phyloP scores from a whole-genome alignment of 2,888 invertebrate genomes.

The Polydrusus tereticollis region DNA sequence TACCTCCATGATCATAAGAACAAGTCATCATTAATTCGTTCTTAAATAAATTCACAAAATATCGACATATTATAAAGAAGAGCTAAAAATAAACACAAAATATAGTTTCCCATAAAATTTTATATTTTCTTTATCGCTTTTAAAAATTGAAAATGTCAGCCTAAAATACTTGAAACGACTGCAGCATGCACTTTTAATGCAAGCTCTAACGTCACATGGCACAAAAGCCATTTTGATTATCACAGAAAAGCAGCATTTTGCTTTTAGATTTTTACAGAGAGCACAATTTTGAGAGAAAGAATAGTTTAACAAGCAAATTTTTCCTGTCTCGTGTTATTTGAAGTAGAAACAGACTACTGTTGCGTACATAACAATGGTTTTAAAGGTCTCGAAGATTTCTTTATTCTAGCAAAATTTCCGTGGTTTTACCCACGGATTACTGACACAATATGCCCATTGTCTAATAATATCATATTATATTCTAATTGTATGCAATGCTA shows the following conservation, averaged over 20 bases:
- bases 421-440: too few species aligned
- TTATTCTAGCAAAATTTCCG: too few species aligned
- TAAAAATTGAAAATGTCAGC: conserved; percentile 7
- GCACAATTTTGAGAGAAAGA: neutral
- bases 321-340: neutral
- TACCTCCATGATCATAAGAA: too few species aligned
- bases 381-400: too few species aligned
- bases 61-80: neutral
- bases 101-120: neutral
- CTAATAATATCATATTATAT: too few species aligned
- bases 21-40: too few species aligned
- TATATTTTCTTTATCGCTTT: neutral
- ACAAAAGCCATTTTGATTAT: conserved; percentile 11
- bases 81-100: neutral
- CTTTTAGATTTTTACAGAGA: neutral
- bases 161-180: conserved; percentile 13
- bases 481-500: too few species aligned
- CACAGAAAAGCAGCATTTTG: conserved; percentile 5
- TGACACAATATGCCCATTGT: too few species aligned
- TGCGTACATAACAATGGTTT: too few species aligned
- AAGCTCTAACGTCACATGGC: neutral
- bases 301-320: neutral
- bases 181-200: conserved; percentile 8
- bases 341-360: neutral
- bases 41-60: neutral